A percentile compares a stretch with the other conserved stretches of the same genome.
Evolutionary conservation across 2,113 vertebrate genomes (phyloP).

Genomic region (Nasalis larvatus): DNA sequence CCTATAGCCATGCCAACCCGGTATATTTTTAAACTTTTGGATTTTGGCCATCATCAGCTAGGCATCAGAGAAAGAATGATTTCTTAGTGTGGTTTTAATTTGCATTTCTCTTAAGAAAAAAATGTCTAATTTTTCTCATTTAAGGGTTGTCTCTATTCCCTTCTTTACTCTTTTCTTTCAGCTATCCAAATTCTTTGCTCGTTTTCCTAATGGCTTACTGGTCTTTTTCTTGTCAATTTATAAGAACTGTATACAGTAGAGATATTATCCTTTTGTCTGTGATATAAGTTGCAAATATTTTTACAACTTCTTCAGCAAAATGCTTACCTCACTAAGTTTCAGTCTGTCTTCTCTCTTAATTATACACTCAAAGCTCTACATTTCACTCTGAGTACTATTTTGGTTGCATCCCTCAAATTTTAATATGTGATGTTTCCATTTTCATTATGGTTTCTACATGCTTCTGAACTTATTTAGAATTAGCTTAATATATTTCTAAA

Average conservation of each 20-base stretch:
- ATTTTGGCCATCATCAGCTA: slow-evolving; percentile 20
- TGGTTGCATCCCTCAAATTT: not conserved
- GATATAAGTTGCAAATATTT: not conserved
- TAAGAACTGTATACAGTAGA: not conserved
- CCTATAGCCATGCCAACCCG: not conserved
- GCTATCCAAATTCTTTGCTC: not conserved
- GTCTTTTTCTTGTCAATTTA: not conserved
- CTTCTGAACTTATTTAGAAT: not conserved
- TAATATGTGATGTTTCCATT: not conserved
- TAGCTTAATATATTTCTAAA: not conserved
- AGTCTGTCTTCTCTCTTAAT: not conserved
- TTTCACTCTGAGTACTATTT: not conserved
- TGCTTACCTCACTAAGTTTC: not conserved
- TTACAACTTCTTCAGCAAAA: not conserved
- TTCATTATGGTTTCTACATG: not conserved
- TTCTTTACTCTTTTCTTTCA: not conserved
- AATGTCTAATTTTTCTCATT: not conserved
- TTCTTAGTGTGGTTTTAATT: not conserved
- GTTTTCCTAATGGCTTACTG: not conserved
- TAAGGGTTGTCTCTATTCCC: not conserved
- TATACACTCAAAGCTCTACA: not conserved
- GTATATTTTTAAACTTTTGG: slow-evolving; percentile 39
- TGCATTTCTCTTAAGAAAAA: slow-evolving; percentile 39
- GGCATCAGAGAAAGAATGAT: not conserved
- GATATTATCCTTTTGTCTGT: not conserved